Base-by-base conservation (phyloP, 2,797 vertebrate species). In the Acrossocheilus wenchowensis region DNA sequence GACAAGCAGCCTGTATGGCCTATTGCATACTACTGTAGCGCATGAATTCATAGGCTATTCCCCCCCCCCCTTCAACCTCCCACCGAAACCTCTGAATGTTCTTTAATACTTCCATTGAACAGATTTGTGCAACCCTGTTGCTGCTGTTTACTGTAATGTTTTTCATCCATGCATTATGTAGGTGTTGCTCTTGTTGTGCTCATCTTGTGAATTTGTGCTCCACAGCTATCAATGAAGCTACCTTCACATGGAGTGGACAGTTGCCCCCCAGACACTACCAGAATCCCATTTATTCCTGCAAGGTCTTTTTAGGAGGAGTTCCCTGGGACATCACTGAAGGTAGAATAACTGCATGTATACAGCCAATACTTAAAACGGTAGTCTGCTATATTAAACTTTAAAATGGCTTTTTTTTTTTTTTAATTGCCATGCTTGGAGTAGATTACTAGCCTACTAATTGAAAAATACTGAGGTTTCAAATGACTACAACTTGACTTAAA, bases 321-420 rank as follows among this genome's bases (percentile, higher is more conserved):
- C 98, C 98, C 0, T 99, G 98, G 98, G 98, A 99, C 91, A 98
- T 99, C 80, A 99, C 98, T 0, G 98, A 99, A 96, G 98, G 98
- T 98, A 90, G 94, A 62, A 62, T 12, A 45, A 2, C 52, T 45
- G 19, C 26, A n/a, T 62, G 14, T n/a, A n/a, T 45, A 26, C 26
- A 34, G 12, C 30, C 1, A 30, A 66, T 30, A 64, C 12, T 12
- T 30, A 6, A 64, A 64, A 30, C 15, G n/a, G 5, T 64, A 30
- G n/a, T 26, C 60, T 62, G 57, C 60, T 12, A 5, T 62, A 26
- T 50, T 5, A 48, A 60, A 11, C 26, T 30, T 60, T n/a, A 1
- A 57, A 23, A 1, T 15, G 5, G 5, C 5, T 19, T 21, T 57
- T 57, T 23, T 54, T 54, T 54, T 11, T 60, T 52, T 52, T 52